A percentile compares a stretch with the other conserved stretches of the same genome.
Conservation (phyloP, 2,797 vertebrate species). For the Rhodeus uyekii region DNA sequence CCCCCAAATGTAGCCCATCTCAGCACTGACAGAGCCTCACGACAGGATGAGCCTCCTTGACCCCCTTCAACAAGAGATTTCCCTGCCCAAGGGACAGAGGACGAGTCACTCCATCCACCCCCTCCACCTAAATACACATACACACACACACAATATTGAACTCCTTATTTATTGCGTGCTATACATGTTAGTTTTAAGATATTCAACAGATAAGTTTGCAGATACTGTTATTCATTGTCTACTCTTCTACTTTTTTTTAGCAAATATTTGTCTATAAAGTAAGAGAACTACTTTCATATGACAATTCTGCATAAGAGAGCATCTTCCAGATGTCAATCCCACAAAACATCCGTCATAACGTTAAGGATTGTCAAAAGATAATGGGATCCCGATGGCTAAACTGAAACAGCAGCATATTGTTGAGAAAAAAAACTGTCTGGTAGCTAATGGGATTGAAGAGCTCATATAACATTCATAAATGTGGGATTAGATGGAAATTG, state of each 20-base stretch:
- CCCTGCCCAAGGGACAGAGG: constrained; percentile 74
- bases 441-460: not conserved
- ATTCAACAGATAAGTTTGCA: not conserved
- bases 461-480: not conserved
- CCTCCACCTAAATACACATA: constrained; percentile 69
- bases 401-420: not conserved
- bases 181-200: not conserved
- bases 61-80: constrained; percentile 83
- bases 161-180: not conserved
- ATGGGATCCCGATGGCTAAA: constrained; percentile 12
- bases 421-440: not conserved
- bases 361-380: constrained; percentile 16
- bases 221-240: not conserved
- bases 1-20: constrained; percentile 86
- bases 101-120: constrained; percentile 83
- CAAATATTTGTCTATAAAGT: not conserved
- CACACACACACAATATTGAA: not conserved
- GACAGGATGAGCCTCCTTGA: constrained; percentile 84
- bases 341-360: constrained; percentile 1
- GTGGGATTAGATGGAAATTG: not conserved
- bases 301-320: not conserved
- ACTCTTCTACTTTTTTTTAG: not conserved
- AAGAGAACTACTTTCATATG: constrained; percentile 13
- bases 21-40: constrained; percentile 79
- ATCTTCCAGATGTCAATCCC: not conserved